These are phyloP conservation scores for Caerostris extrusa DNA, from an alignment of 1,140 invertebrate species.

Conservation along the genomic window DNA sequence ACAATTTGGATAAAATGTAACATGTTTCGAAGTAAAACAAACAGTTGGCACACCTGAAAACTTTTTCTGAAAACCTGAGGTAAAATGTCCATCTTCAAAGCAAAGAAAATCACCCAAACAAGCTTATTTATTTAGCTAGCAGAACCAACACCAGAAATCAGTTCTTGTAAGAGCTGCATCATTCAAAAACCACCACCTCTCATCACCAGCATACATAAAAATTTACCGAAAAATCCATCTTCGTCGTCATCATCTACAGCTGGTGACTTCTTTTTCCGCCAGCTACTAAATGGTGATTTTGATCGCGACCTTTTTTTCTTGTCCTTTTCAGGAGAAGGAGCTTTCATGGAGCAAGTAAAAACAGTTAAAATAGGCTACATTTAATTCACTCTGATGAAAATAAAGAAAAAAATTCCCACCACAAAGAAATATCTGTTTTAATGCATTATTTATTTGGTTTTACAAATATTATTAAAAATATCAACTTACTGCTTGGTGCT, in stretches of 20 bases:
- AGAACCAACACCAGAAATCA: slow-evolving; percentile 28
- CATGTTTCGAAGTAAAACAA: neutral
- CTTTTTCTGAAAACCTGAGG: neutral
- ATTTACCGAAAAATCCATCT: slow-evolving; percentile 76
- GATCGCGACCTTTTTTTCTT: slow-evolving; percentile 86
- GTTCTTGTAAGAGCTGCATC: neutral
- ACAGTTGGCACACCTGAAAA: neutral
- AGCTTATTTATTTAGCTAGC: neutral
- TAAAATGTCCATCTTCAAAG: too few relatives aligned
- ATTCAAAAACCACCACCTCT: slow-evolving; percentile 62
- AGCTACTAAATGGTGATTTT: slow-evolving; percentile 94
- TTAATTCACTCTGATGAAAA: neutral
- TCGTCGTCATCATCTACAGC: slow-evolving; percentile 62
- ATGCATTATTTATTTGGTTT: too few relatives aligned
- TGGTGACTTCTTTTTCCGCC: slow-evolving; percentile 86
- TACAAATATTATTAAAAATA: neutral
- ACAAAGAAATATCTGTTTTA: neutral
- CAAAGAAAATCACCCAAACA: neutral
- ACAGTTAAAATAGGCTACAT: slow-evolving; percentile 23
- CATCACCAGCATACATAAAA: slow-evolving; percentile 26
- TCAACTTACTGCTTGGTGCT: slow-evolving; percentile 78
- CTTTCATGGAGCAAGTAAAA: slow-evolving; percentile 74
- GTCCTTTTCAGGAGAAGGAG: slow-evolving; percentile 81
- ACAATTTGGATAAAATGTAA: too few relatives aligned
- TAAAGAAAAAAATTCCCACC: neutral